These are phyloP conservation scores for Nycticryphes semicollaris DNA, from an alignment of 2,113 vertebrate genomes.

Conservation along the genomic window DNA sequence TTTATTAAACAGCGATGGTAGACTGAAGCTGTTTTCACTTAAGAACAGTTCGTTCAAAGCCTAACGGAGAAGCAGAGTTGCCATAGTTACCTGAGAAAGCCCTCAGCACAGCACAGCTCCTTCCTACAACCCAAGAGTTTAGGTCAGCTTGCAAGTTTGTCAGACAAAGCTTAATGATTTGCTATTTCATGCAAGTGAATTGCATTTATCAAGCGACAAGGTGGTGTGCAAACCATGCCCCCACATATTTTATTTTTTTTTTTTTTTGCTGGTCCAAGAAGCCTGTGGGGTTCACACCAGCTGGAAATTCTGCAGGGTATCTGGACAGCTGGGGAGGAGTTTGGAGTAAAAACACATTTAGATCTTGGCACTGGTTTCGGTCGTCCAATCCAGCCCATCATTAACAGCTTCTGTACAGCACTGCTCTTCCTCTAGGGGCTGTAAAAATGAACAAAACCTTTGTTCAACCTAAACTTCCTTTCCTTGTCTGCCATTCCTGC, in stretches of 20 bases:
- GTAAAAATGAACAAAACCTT: conserved; percentile 75
- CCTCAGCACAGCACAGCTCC: conserved; percentile 59
- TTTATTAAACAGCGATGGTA: conserved; percentile 67
- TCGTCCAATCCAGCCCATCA: conserved; percentile 73
- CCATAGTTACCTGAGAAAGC: conserved; percentile 75
- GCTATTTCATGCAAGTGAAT: conserved; percentile 35
- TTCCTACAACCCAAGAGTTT: conserved; percentile 64
- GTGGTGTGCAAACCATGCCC: neutral
- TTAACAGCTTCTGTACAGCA: conserved; percentile 80
- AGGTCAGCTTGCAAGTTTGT: conserved; percentile 69
- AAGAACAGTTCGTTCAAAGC: conserved; percentile 66
- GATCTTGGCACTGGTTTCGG: conserved; percentile 71
- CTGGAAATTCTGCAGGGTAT: conserved; percentile 67
- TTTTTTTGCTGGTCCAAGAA: conserved; percentile 26
- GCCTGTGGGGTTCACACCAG: conserved; percentile 48
- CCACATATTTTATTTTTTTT: neutral
- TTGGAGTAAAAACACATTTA: conserved; percentile 77
- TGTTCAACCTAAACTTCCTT: conserved; percentile 77
- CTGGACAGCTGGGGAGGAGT: conserved; percentile 76
- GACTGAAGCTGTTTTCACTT: conserved; percentile 73
- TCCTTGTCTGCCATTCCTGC: conserved; percentile 61
- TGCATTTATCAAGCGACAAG: conserved; percentile 4
- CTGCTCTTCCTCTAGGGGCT: conserved; percentile 75
- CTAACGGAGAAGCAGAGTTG: conserved; percentile 66
- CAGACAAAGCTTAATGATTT: conserved; percentile 59